Percentiles rank a stretch among this genome's conserved stretches.
Conservation (phyloP, 2,888 invertebrate genomes). For the Fabriciana adippe region DNA sequence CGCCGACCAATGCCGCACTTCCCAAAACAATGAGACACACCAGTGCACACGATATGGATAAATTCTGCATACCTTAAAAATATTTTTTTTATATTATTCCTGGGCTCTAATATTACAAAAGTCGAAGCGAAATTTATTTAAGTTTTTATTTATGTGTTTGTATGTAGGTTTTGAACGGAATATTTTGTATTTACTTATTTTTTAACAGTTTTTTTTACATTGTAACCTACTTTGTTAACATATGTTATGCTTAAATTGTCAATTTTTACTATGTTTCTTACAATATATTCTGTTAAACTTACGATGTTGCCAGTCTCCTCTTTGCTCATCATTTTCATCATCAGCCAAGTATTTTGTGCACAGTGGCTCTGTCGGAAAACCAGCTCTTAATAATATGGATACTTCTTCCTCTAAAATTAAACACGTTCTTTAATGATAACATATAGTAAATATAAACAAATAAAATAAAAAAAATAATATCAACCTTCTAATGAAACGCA, state of each 20-base stretch:
- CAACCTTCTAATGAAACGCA: conserved; percentile 91
- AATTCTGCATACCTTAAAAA: conserved; percentile 93
- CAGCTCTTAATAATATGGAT: conserved; percentile 83
- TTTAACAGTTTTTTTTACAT: no score
- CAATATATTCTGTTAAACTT: conserved; percentile 59
- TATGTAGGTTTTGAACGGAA: no score
- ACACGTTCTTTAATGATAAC: neutral
- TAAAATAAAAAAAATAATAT: conserved; percentile 34
- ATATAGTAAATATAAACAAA: neutral
- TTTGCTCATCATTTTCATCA: conserved; percentile 87
- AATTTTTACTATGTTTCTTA: no score
- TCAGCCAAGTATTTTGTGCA: conserved; percentile 92
- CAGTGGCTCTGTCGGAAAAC: conserved; percentile 85
- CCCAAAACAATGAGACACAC: conserved; percentile 95
- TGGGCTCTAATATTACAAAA: no score
- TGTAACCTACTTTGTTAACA: no score
- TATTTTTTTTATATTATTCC: neutral
- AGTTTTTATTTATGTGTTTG: no score
- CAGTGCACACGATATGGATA: conserved; percentile 96
- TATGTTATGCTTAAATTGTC: no score
- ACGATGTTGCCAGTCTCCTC: conserved; percentile 91
- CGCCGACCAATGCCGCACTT: conserved; percentile 93
- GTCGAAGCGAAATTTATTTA: no score
- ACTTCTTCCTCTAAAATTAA: conserved; percentile 85
- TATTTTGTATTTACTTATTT: no score